A percentile compares a stretch with the other conserved stretches of the same genome.
phyloP scores from a whole-genome alignment of 2,888 invertebrate species.

The Ectropis crepuscularia region DNA sequence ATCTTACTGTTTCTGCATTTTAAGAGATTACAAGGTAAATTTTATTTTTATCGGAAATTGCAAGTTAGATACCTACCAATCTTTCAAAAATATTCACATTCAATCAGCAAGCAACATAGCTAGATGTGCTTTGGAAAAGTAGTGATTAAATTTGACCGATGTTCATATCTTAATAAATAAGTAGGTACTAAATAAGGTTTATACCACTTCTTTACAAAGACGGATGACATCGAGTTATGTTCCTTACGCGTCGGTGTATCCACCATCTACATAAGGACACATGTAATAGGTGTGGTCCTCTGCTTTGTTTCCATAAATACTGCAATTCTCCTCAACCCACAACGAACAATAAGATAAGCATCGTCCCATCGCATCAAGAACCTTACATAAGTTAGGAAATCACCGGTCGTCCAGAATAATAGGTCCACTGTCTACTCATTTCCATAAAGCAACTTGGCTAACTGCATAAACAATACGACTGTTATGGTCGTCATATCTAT shows the following conservation, averaged over 20 bases:
- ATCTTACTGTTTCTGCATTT: too few species aligned
- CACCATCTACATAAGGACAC: slow-evolving; percentile 6
- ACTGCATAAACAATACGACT: slow-evolving; percentile 65
- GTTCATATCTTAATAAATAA: too few species aligned
- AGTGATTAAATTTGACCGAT: too few species aligned
- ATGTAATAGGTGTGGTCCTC: background rate
- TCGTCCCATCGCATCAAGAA: slow-evolving; percentile 33
- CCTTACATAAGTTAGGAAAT: slow-evolving; percentile 37
- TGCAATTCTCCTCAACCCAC: slow-evolving; percentile 31
- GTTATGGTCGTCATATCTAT: slow-evolving; percentile 74
- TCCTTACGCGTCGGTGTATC: slow-evolving; percentile 18
- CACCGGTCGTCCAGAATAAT: slow-evolving; percentile 41
- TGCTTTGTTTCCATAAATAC: slow-evolving; percentile 18
- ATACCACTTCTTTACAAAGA: background rate
- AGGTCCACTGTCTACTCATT: slow-evolving; percentile 46
- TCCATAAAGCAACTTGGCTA: slow-evolving; percentile 66
- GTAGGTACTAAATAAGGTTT: background rate
- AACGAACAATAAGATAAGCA: slow-evolving; percentile 34
- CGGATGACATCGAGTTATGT: background rate
- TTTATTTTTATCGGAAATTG: too few species aligned
- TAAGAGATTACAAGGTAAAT: too few species aligned
- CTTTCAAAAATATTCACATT: too few species aligned
- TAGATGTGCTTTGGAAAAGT: too few species aligned
- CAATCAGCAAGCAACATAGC: too few species aligned
- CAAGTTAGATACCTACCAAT: too few species aligned